Conservation (phyloP, 2,113 vertebrate genomes). For the Cyphomyrus discorhynchus region DNA sequence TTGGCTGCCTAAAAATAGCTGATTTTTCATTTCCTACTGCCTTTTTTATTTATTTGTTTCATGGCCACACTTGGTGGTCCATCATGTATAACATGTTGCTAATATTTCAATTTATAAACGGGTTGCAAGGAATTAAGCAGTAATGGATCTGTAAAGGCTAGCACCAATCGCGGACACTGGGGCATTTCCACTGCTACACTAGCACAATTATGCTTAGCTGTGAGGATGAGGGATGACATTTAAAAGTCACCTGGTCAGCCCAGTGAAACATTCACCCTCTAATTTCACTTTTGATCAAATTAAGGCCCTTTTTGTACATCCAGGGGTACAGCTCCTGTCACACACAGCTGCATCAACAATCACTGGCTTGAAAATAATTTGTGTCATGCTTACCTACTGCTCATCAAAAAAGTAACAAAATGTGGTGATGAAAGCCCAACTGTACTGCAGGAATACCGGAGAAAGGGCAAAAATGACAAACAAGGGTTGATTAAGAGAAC, state of each 20-base stretch:
- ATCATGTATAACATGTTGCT: background rate
- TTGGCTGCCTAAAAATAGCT: slow-evolving; percentile 6
- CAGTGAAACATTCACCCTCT: background rate
- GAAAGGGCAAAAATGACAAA: background rate
- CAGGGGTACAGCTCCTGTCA: background rate
- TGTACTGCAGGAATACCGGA: background rate
- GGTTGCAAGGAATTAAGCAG: background rate
- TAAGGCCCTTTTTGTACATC: background rate
- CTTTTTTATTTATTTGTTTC: background rate
- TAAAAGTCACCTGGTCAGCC: background rate
- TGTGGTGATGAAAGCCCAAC: background rate
- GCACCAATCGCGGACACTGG: background rate
- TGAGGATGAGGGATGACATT: background rate
- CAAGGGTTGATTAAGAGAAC: background rate
- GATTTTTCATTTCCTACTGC: slow-evolving; percentile 1
- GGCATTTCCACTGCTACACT: background rate
- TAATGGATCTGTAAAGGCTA: background rate
- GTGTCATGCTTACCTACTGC: background rate
- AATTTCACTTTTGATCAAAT: background rate
- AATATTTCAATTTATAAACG: background rate
- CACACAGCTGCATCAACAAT: background rate
- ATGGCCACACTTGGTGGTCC: background rate
- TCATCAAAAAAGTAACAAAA: background rate
- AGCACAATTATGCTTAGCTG: background rate
- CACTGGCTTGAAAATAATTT: background rate